Base-by-base conservation (phyloP, 2,113 vertebrate genomes). In the Pampusana beccarii region DNA sequence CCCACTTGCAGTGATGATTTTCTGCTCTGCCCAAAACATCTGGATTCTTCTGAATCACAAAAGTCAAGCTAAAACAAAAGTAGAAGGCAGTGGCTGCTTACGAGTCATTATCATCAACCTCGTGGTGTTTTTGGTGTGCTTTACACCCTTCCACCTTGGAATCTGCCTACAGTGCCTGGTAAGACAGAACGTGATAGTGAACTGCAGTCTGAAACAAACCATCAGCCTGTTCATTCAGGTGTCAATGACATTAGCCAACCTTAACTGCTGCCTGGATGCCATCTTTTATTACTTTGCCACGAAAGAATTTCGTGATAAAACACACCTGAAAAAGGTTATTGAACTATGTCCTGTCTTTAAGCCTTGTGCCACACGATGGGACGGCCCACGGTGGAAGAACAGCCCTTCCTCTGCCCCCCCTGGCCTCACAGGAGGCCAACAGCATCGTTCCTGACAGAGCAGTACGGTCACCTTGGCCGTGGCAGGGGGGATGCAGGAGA, bases 201-300 rank as follows among this genome's bases (percentile, higher is more conserved):
- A 98, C 84, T 99, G 99, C 73, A 8, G 10, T 1, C 4, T 57
- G 17, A 92, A 72, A 92, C 83, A 67, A 74, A 57, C 19, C 33
- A 99, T 99, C 93, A 99, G 98, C 94, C 53, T 99, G 5, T 99
- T 99, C 95, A 29, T 99, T 42, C 99, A 99, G 77, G 16, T 99
- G 38, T 84, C 98, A 5, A 88, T 99, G 97, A 98, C 97, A 31
- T 83, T 99, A 48, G 98, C 99, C 87, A 99, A 99, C 67, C 25
- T 99, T 78, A 99, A 99, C 97, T 99, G 98, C 97, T 99, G 98
- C 72, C 97, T 99, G 46, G 99, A 99, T 16, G 98, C 98, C 31
- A 81, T 99, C 71, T 99, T 98, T 95, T 99, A 99, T 90, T 99
- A 99, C 93, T 99, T 99, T 83, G 98, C 98, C 33, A 97, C 98